Base-by-base conservation (phyloP, 1,140 invertebrate species). In the Armadillidium nasatum region DNA sequence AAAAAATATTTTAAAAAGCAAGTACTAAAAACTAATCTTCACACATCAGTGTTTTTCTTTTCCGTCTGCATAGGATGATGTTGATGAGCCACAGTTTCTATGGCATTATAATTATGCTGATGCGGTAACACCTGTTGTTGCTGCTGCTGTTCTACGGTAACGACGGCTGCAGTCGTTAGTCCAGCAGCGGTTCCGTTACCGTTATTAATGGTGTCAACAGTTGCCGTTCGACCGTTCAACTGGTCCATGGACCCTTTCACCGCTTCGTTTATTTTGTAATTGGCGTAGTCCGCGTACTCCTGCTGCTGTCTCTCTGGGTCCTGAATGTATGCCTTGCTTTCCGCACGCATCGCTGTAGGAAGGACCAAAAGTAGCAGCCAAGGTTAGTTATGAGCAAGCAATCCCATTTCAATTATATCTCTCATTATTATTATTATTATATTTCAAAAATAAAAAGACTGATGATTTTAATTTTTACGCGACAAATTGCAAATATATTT, bases 321-420 rank as follows among this genome's bases (percentile, higher is more conserved):
- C 66, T 75, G 73, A 44, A 75, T 75, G 73, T 75, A 75, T n/a
- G 60, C 73, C 43, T 75, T 75, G 66, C 73, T 66, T 19, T 75
- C 73, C n/a, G 19, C 50, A 21, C 60, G 66, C 60, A 68, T 67
- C 22, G 73, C 73, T 75, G 73, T 13, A 75, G 33, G 33, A 6
- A 33, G 33, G 50, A 60, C 50, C 50, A 19, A 60, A n/a, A 60
- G 11, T 60, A 60, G 50, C 50, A 60, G 50, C 50, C 50, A 60
- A 60, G 7, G 50, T 60, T 60, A 60, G 50, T 60, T 60, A 15
- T 15, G 50, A 60, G 50, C 50, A 60, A 60, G 50, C 19, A 19
- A 60, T 33, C 33, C 33, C 33, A 33, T 33, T 33, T 33, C 33
- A 33, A 33, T 33, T 3, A 33, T 33, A 33, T 33, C 33, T 33